Evolutionary conservation across 2,888 invertebrate genomes (phyloP).

Genomic region (Amaurobius ferox): DNA sequence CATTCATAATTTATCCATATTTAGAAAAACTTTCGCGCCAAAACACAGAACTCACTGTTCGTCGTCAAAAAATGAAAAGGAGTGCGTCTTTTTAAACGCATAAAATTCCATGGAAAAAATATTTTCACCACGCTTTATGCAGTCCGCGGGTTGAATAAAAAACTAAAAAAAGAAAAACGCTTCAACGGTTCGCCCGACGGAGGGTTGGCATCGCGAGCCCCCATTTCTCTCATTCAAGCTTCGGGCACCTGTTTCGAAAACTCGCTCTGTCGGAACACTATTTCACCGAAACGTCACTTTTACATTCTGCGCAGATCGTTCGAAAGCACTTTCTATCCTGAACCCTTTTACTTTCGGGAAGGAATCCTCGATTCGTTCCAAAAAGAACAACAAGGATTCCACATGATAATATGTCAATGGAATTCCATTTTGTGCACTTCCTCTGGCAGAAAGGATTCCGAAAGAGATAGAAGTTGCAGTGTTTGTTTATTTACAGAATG

Average conservation of each 20-base stretch:
- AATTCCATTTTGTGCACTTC: background rate
- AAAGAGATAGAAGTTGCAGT: conserved; percentile 20
- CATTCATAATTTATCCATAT: no score
- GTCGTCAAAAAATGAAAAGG: no score
- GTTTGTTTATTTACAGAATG: conserved; percentile 17
- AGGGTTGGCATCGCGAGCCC: conserved; percentile 57
- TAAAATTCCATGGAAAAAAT: no score
- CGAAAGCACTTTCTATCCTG: background rate
- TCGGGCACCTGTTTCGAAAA: conserved; percentile 62
- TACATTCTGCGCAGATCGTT: conserved; percentile 11
- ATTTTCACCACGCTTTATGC: background rate
- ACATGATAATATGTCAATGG: background rate
- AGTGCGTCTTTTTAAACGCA: no score
- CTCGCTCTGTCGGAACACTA: conserved; percentile 57
- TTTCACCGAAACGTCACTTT: conserved; percentile 39
- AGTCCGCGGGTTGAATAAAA: background rate
- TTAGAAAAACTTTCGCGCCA: no score
- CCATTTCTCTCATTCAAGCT: conserved; percentile 22
- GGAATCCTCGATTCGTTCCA: background rate
- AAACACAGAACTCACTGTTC: no score
- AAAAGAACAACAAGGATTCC: background rate
- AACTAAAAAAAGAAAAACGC: conserved; percentile 7
- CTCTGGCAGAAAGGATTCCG: conserved; percentile 41
- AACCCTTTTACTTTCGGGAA: background rate
- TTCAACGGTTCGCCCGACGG: conserved; percentile 41